Conservation (phyloP, 1,140 invertebrate genomes). For the Cherax destructor region DNA sequence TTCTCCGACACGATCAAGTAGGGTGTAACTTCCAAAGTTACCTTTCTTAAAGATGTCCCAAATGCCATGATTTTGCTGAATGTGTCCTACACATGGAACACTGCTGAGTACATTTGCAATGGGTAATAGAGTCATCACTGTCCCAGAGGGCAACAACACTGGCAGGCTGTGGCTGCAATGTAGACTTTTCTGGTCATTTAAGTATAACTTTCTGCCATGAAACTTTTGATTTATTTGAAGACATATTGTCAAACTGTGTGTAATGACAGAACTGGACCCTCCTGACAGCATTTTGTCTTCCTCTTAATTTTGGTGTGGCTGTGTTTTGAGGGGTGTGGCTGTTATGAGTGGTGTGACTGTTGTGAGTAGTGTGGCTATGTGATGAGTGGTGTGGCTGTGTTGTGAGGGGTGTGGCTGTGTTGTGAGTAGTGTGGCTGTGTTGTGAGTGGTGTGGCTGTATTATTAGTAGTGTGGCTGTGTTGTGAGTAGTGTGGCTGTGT, state of each 20-base stretch:
- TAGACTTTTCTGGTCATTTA: not conserved
- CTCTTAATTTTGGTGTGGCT: slow-evolving; percentile 78
- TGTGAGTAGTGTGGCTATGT: no score
- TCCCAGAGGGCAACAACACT: not conserved
- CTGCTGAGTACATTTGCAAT: not conserved
- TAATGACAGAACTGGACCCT: not conserved
- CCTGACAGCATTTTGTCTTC: not conserved
- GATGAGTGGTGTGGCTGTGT: no score
- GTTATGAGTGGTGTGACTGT: no score
- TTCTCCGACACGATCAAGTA: slow-evolving; percentile 79
- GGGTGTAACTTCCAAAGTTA: slow-evolving; percentile 82
- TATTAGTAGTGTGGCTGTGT: no score
- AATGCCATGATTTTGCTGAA: not conserved
- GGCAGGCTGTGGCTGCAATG: not conserved
- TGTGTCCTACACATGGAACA: not conserved
- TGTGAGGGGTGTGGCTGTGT: no score
- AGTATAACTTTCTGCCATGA: not conserved
- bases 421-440: no score
- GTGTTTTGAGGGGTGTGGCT: no score
- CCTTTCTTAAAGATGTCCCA: not conserved
- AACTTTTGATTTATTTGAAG: not conserved
- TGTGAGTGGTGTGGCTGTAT: no score
- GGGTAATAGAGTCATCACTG: not conserved
- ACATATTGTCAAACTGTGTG: not conserved
- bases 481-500: no score